Evolutionary conservation across 2,113 vertebrate species (phyloP), one percentile per base, ranked within the genome.

Genomic region (Andinoacara biseriatus): DNA sequence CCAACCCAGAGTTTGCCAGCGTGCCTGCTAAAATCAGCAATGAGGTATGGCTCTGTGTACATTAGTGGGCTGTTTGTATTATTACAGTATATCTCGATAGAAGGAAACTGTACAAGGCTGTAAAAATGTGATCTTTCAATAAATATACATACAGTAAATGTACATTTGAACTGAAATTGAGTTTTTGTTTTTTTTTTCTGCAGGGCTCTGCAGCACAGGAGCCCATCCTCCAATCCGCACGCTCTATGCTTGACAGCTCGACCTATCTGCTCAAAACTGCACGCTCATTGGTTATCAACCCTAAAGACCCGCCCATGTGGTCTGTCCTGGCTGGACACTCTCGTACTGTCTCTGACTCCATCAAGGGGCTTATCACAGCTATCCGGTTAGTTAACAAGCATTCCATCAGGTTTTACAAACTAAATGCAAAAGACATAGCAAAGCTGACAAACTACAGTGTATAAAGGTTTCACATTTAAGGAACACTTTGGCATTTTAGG

Each of bases 1-100:
- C 98, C 6, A 99, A 99, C 92, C 98, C 98, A 0, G 98, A 99
- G 87, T 99, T 99, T 91, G 98, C 98, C 94, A 99, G 98, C 85
- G 86, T 99, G 80, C 97, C 98, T 0, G 98, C 98, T 54, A 96
- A 98, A 92, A 99, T 99, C 92, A 99, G 98, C 91, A 86, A 90
- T 0, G 98, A 99, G 97, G 98, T 99, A 92, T n/a, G 35, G 11
- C 40, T 52, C 20, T 24, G 13, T 22, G 18, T 65, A 26, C 20
- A 49, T 72, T 2, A 74, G 5, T 14, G n/a, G 29, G 4, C 9
- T 40, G 78, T 29, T 18, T 31, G 0, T 0, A 0, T 24, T 72
- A 59, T 58, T 33, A 24, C 20, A 58, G 18, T 54, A 54, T 7
- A 33, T 20, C 43, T 46, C 8, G 0, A n/a, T 24, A 24, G n/a